phyloP scores from a whole-genome alignment of 1,140 invertebrate species.

The Apis florea region DNA sequence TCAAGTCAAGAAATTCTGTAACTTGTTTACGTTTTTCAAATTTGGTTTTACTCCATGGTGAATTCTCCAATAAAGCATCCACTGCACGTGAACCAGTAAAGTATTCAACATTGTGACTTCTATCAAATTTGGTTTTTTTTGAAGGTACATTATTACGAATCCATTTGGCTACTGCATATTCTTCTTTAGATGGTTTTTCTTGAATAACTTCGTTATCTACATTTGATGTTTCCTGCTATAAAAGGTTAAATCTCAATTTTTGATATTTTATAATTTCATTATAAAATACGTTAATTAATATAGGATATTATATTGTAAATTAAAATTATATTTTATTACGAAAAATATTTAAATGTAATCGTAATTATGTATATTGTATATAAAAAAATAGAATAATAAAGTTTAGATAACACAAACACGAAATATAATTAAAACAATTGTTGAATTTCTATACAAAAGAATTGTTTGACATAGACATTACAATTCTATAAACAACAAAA shows the following conservation, averaged over 20 bases:
- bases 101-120: constrained; percentile 97
- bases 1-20: constrained; percentile 89
- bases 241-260: constrained; percentile 28
- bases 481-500: background rate
- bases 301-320: background rate
- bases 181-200: constrained; percentile 93
- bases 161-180: constrained; percentile 96
- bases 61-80: constrained; percentile 91
- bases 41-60: constrained; percentile 92
- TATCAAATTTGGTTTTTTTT: constrained; percentile 95
- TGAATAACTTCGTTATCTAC: constrained; percentile 79
- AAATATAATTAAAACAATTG: background rate
- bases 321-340: background rate
- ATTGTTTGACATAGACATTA: too few relatives aligned
- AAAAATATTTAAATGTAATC: background rate
- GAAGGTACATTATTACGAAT: constrained; percentile 94
- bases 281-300: background rate
- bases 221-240: constrained; percentile 81
- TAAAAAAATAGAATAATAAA: background rate
- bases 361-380: background rate
- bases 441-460: background rate
- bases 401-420: background rate
- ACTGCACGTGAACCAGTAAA: constrained; percentile 97
- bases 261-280: background rate
- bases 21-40: constrained; percentile 92